phyloP scores from a whole-genome alignment of 2,113 vertebrate species.

The Tringa solitaria region DNA sequence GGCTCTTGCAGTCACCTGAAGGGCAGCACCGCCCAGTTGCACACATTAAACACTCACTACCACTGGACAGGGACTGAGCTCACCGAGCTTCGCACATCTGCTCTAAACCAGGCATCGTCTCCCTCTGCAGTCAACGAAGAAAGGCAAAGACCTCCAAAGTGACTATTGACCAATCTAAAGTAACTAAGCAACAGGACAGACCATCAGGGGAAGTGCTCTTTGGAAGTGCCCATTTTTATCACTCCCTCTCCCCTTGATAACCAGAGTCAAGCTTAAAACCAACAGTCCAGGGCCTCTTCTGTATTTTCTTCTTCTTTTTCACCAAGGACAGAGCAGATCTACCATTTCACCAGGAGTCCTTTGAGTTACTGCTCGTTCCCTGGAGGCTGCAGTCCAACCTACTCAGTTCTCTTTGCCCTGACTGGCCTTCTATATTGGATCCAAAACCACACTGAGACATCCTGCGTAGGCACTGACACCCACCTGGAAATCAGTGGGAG shows the following conservation, averaged over 20 bases:
- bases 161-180: not conserved
- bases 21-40: not conserved
- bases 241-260: rapidly evolving
- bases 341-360: not conserved
- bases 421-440: not conserved
- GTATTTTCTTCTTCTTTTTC: not conserved
- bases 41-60: not conserved
- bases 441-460: not conserved
- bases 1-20: not conserved
- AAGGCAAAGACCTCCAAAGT: not conserved
- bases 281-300: not conserved
- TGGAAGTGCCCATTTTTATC: not conserved
- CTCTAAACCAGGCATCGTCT: not conserved
- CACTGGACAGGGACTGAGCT: not conserved
- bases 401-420: not conserved
- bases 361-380: not conserved
- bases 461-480: not conserved
- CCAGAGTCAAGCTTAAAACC: not conserved
- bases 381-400: not conserved
- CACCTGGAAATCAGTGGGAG: not conserved
- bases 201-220: not conserved
- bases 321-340: not conserved
- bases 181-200: not conserved
- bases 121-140: not conserved
- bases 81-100: not conserved